Evolutionary conservation across 2,797 vertebrate species (phyloP).

Genomic region (Mycteria americana): DNA sequence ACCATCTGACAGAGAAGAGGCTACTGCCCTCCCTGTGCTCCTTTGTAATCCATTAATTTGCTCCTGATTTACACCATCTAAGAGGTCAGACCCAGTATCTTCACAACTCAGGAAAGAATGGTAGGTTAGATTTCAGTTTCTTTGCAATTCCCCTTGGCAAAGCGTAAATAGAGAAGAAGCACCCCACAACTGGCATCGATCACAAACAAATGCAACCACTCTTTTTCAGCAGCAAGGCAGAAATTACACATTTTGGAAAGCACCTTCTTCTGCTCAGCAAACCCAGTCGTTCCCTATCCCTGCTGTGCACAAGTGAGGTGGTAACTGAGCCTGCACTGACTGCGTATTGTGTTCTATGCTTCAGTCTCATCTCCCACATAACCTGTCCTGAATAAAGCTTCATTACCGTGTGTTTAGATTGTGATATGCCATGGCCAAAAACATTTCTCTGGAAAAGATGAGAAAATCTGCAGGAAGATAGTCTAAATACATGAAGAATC

Average conservation of each 20-base stretch:
- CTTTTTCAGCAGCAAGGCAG: not conserved
- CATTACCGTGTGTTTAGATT: not conserved
- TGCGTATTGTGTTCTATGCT: not conserved
- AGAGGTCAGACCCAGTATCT: not conserved
- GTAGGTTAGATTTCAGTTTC: not conserved
- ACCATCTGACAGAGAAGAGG: not conserved
- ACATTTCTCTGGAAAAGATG: not conserved
- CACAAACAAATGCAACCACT: not conserved
- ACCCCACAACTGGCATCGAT: not conserved
- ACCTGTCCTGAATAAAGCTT: not conserved
- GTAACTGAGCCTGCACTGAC: not conserved
- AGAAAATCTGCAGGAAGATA: not conserved
- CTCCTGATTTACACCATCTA: not conserved
- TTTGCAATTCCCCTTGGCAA: not conserved
- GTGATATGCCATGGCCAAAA: not conserved
- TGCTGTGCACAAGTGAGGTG: not conserved
- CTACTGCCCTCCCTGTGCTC: not conserved
- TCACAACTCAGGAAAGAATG: not conserved
- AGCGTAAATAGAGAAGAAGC: not conserved
- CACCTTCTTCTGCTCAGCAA: not conserved
- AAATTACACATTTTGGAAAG: not conserved
- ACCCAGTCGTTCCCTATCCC: not conserved
- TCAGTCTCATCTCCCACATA: not conserved
- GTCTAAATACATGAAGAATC: not conserved
- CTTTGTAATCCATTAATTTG: not conserved